A percentile compares a stretch with the other conserved stretches of the same genome.
phyloP scores from a whole-genome alignment of 2,888 invertebrate genomes.

The Xestoiulus laeticollis region DNA sequence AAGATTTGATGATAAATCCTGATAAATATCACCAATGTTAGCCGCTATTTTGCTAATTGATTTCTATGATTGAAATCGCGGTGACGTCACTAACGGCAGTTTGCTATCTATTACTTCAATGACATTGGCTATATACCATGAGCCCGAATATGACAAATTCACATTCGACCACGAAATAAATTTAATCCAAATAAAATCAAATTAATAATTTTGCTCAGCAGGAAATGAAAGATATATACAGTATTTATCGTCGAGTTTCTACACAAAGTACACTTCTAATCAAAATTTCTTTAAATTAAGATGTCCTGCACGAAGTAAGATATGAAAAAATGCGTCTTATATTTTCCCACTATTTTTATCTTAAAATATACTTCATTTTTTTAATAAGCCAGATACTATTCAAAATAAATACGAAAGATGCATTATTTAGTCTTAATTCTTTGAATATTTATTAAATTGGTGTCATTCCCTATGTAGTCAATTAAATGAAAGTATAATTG shows the following conservation, averaged over 20 bases:
- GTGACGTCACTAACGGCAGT: neutral
- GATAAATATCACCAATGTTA: neutral
- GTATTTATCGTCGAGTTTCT: neutral
- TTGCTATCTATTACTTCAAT: neutral
- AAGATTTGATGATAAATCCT: too few relatives aligned
- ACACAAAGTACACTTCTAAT: neutral
- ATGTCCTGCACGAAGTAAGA: neutral
- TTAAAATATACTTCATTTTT: too few relatives aligned
- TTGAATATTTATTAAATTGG: too few relatives aligned
- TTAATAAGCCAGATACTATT: too few relatives aligned
- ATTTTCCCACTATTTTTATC: too few relatives aligned
- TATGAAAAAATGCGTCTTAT: neutral
- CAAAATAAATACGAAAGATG: too few relatives aligned
- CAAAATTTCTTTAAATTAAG: neutral
- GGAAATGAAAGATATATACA: neutral
- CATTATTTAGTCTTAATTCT: too few relatives aligned
- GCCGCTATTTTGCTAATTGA: neutral
- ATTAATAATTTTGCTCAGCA: neutral
- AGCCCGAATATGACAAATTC: too few relatives aligned
- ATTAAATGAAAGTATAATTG: too few relatives aligned
- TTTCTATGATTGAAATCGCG: neutral
- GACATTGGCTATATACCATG: neutral
- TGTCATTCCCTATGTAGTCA: too few relatives aligned
- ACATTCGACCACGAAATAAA: neutral
- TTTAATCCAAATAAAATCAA: neutral